Conservation (phyloP, 2,797 vertebrate species). For the Acomys russatus region DNA sequence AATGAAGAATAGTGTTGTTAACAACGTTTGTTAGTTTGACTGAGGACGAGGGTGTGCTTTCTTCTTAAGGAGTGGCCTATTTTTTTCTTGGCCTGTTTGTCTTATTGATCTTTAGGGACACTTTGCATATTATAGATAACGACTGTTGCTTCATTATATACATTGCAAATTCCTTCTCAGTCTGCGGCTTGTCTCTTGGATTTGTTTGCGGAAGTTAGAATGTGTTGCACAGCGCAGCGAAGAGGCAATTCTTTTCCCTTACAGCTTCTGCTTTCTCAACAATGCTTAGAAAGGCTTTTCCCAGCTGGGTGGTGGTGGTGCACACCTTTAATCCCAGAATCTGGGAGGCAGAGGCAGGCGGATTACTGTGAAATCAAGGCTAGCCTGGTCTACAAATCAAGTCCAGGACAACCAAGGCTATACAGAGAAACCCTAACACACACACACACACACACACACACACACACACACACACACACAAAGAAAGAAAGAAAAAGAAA, state of each 20-base stretch:
- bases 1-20: not conserved
- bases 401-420: no score
- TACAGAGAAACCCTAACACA: no score
- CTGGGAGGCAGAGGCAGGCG: no score
- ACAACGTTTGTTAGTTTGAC: not conserved
- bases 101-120: conserved; percentile 45
- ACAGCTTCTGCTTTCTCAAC: not conserved
- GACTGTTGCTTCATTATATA: not conserved
- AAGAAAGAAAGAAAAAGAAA: no score
- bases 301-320: no score
- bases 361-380: no score
- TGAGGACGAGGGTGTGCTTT: not conserved
- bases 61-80: not conserved
- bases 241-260: not conserved
- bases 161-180: not conserved
- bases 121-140: conserved; percentile 44
- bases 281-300: not conserved
- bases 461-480: no score
- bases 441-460: no score
- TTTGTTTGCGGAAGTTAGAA: not conserved
- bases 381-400: no score
- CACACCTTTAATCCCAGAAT: no score
- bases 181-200: not conserved
- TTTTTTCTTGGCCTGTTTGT: conserved; percentile 32
- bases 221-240: not conserved